Evolutionary conservation across 2,888 invertebrate genomes (phyloP).

Genomic region (Lepetodrilus schrolli): DNA sequence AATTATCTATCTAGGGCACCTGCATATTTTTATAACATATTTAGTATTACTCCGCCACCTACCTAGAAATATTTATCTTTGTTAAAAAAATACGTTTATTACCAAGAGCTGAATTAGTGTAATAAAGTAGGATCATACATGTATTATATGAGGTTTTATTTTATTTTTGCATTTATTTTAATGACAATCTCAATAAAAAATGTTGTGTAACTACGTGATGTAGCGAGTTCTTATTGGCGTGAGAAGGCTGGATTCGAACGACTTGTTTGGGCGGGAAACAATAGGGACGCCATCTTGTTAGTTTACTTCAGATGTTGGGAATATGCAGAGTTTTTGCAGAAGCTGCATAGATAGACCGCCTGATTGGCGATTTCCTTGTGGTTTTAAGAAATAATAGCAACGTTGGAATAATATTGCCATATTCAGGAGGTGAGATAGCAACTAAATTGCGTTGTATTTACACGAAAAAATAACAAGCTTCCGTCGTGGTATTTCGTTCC

Average conservation of each 20-base stretch:
- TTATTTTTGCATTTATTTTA: neutral
- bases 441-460: neutral
- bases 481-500: neutral
- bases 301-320: slow-evolving; percentile 29
- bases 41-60: neutral
- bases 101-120: neutral
- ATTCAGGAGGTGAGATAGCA: slow-evolving; percentile 14
- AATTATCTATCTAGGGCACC: slow-evolving; percentile 13
- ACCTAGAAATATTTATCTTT: neutral
- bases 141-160: neutral
- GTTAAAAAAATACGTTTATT: neutral
- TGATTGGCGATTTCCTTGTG: slow-evolving; percentile 34
- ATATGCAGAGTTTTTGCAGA: slow-evolving; percentile 44
- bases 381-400: neutral
- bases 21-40: slow-evolving; percentile 15
- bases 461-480: neutral
- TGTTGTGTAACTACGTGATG: slow-evolving; percentile 11
- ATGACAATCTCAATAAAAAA: neutral
- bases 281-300: slow-evolving; percentile 71
- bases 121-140: neutral
- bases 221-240: slow-evolving; percentile 18
- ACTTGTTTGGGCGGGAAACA: slow-evolving; percentile 70
- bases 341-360: slow-evolving; percentile 44
- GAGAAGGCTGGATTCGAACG: slow-evolving; percentile 49
- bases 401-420: neutral